Evolutionary conservation across 2,113 vertebrate species (phyloP), one percentile per base, ranked within the genome.

Genomic region (Semnornis frantzii): DNA sequence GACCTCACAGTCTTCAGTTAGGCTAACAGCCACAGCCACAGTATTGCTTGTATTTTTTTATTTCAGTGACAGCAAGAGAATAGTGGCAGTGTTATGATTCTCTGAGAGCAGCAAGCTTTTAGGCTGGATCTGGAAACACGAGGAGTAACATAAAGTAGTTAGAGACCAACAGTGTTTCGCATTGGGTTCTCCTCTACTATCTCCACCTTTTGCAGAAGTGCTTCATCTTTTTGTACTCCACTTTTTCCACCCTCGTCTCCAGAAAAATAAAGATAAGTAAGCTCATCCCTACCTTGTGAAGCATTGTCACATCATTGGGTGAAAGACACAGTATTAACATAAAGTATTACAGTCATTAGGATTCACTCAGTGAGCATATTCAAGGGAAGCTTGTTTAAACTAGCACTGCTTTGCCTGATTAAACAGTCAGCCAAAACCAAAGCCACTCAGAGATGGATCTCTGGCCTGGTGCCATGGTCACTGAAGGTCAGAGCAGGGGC

Each of bases 341-440:
- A 23, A 82, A 80, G 8, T 18, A 11, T 83, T 89, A 59, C 6
- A 46, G 54, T 89, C 31, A 71, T 77, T 85, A n/a, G 28, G 80
- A 34, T 87, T 79, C 31, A 83, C 82, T 87, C 89, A 90, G 60
- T 42, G 91, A 90, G n/a, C 65, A 90, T 7, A 25, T 81, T 78
- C 60, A 83, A 64, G 69, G 44, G 52, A 87, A 85, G 50, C 86
- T 94, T 79, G 59, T 84, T 91, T 86, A 84, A 94, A 73, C 77
- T 54, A 44, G 59, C 62, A 62, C 37, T 2, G 27, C 70, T 96
- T 89, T 82, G 73, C 92, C 77, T 79, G 85, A 89, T 95, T 76
- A 84, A 90, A 70, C 55, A 66, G 39, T 69, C 66, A 93, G 39
- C 72, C 42, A 12, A 65, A 80, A 96, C 92, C 84, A 62, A 92